These are phyloP conservation scores for Trachurus trachurus DNA, from an alignment of 2,797 vertebrate species.

Conservation along the genomic window DNA sequence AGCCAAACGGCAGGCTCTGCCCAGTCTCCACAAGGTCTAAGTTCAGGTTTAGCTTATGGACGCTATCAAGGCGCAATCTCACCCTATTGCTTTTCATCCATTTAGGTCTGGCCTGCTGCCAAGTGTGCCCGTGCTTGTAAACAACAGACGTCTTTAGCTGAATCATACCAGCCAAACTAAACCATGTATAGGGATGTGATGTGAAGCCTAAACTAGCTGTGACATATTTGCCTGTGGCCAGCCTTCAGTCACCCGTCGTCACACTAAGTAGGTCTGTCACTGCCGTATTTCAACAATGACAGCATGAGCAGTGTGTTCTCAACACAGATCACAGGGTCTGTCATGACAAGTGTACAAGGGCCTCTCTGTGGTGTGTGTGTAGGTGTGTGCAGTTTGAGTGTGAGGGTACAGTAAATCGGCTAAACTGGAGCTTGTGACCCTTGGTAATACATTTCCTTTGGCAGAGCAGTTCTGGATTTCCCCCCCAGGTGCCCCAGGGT, in stretches of 20 bases:
- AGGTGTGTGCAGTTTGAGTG: constrained; percentile 33
- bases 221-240: constrained; percentile 80
- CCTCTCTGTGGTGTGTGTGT: constrained; percentile 30
- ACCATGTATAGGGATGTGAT: constrained; percentile 59
- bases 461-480: constrained; percentile 77
- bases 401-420: constrained; percentile 75
- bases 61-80: constrained; percentile 55
- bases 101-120: constrained; percentile 62
- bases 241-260: constrained; percentile 70
- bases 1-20: constrained; percentile 17
- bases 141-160: constrained; percentile 66
- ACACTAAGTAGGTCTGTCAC: constrained; percentile 74
- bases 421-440: constrained; percentile 80
- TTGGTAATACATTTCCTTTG: constrained; percentile 83
- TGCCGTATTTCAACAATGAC: constrained; percentile 73
- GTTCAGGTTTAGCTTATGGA: constrained; percentile 62
- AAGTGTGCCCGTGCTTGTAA: constrained; percentile 57
- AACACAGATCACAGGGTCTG: constrained; percentile 70
- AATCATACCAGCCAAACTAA: constrained; percentile 65
- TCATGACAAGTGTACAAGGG: constrained; percentile 53
- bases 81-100: constrained; percentile 69
- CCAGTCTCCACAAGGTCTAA: constrained; percentile 35
- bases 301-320: constrained; percentile 65
- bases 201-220: constrained; percentile 71
- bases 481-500: constrained; percentile 72